phyloP scores from a whole-genome alignment of 1,140 invertebrate genomes.

The Chionoecetes opilio region DNA sequence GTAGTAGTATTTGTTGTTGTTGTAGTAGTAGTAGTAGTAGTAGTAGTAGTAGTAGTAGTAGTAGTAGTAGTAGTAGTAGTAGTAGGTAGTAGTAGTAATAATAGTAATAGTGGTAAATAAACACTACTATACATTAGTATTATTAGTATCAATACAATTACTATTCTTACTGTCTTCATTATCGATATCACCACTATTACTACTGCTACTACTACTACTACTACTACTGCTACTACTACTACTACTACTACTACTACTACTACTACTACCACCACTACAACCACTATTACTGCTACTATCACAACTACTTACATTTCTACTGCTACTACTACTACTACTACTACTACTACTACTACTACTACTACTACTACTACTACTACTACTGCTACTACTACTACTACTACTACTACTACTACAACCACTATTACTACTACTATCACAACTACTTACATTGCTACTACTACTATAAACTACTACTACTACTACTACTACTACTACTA shows the following conservation, averaged over 20 bases:
- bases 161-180: no score
- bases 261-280: neutral
- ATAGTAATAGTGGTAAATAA: no score
- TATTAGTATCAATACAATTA: no score
- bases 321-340: neutral
- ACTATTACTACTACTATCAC: neutral
- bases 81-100: no score
- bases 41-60: no score
- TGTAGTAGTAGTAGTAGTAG: neutral
- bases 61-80: no score
- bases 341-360: conserved; percentile 23
- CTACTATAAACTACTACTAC: neutral
- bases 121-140: no score
- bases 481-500: neutral
- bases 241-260: neutral
- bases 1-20: no score
- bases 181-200: neutral
- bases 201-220: neutral
- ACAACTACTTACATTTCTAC: neutral
- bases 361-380: neutral
- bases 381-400: neutral
- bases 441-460: neutral
- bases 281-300: neutral
- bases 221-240: neutral
- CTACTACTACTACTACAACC: neutral